Conservation (phyloP, 2,113 vertebrate genomes). For the Ceyx margarethae region DNA sequence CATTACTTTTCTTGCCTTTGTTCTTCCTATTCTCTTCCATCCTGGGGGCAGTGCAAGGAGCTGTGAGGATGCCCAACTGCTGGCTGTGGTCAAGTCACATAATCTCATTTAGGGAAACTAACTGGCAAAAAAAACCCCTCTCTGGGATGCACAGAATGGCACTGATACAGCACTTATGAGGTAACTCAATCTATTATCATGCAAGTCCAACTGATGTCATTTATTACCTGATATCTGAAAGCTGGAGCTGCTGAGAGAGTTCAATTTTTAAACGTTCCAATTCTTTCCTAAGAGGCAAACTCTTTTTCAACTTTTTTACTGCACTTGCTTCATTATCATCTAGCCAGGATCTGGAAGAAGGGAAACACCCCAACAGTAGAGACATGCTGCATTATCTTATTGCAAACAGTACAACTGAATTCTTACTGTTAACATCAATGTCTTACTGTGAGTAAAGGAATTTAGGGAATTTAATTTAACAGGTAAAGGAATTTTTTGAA, state of each 20-base stretch:
- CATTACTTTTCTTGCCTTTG: not conserved
- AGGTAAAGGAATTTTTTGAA: not conserved
- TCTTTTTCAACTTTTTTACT: slow-evolving; percentile 81
- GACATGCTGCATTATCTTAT: not conserved
- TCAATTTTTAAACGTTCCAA: slow-evolving; percentile 84
- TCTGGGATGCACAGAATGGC: not conserved
- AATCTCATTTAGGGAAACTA: not conserved
- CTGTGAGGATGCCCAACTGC: not conserved
- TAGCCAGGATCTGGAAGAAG: slow-evolving; percentile 85
- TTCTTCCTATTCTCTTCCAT: not conserved
- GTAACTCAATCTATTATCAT: not conserved
- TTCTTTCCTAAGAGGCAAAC: slow-evolving; percentile 87
- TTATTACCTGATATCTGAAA: slow-evolving; percentile 89
- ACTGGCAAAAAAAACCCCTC: not conserved
- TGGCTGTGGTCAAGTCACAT: not conserved
- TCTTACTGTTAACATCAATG: not conserved
- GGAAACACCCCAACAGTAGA: not conserved
- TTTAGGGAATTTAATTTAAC: not conserved
- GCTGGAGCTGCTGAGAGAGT: slow-evolving; percentile 80
- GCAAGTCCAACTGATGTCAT: not conserved
- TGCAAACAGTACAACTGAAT: not conserved
- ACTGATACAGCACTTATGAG: not conserved
- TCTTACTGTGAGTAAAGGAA: not conserved
- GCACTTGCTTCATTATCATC: slow-evolving; percentile 82
- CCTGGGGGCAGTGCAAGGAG: accelerated